Evolutionary conservation across 2,888 invertebrate genomes (phyloP).

Genomic region (Hydriomena furcata): DNA sequence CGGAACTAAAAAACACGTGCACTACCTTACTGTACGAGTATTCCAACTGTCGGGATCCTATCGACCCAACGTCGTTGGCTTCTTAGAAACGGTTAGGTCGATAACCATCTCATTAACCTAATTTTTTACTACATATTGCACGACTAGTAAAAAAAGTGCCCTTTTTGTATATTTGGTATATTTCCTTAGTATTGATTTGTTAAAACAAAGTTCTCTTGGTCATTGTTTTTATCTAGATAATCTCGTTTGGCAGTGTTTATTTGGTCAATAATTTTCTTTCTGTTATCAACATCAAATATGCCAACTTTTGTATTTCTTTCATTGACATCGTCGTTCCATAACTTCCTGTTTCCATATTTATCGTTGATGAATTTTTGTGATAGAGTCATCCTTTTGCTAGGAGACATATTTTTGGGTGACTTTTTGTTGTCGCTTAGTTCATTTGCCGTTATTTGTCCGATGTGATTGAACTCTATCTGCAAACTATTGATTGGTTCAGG

Average conservation of each 20-base stretch:
- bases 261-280: constrained; percentile 69
- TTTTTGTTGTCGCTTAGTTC: constrained; percentile 62
- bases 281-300: constrained; percentile 61
- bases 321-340: constrained; percentile 71
- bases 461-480: constrained; percentile 76
- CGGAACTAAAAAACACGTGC: constrained; percentile 80
- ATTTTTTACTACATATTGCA: constrained; percentile 57
- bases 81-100: constrained; percentile 65
- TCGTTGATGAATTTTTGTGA: constrained; percentile 82
- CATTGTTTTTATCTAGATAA: constrained; percentile 57
- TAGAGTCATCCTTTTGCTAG: constrained; percentile 67
- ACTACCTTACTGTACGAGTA: constrained; percentile 35
- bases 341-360: constrained; percentile 77
- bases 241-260: constrained; percentile 64
- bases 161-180: constrained; percentile 31
- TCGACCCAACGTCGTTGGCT: constrained; percentile 59
- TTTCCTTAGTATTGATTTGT: constrained; percentile 52
- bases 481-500: constrained; percentile 64
- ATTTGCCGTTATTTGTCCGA: constrained; percentile 72
- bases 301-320: constrained; percentile 62
- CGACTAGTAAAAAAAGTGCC: constrained; percentile 54
- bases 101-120: constrained; percentile 61
- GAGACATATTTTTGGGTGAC: constrained; percentile 62
- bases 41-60: constrained; percentile 41
- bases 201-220: constrained; percentile 53